Conservation (phyloP, 2,888 invertebrate species). For the Sthenelais limicola region DNA sequence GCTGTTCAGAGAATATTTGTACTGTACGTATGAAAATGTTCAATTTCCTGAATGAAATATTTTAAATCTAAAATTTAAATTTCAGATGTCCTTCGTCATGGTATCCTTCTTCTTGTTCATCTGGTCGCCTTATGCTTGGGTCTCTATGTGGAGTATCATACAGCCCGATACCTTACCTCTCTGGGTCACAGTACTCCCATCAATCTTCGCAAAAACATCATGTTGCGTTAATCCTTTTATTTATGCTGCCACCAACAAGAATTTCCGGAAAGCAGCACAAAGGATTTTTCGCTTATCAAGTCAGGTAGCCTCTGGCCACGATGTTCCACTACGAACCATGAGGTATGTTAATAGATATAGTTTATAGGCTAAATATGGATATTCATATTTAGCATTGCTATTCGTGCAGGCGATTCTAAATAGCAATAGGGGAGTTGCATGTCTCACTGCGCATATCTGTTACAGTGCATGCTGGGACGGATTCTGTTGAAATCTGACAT, state of each 20-base stretch:
- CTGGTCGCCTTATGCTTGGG: conserved; percentile 43
- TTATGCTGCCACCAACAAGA: conserved; percentile 24
- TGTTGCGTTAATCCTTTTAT: conserved; percentile 40
- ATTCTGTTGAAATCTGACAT: too few relatives aligned
- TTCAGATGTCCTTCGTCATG: conserved; percentile 41
- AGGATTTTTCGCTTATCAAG: background rate
- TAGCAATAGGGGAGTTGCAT: too few relatives aligned
- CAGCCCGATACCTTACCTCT: conserved; percentile 22
- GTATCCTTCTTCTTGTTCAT: conserved; percentile 24
- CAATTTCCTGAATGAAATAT: too few relatives aligned
- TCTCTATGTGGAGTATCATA: conserved; percentile 27
- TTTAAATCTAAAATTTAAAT: background rate
- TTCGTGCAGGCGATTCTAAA: background rate
- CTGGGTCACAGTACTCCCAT: conserved; percentile 39
- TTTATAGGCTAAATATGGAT: background rate
- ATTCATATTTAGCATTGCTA: background rate
- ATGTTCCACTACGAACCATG: background rate
- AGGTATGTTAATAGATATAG: background rate
- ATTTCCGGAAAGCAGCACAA: conserved; percentile 24
- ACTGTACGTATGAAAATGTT: background rate
- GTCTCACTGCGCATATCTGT: too few relatives aligned
- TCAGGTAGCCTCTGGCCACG: background rate
- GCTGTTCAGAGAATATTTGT: background rate
- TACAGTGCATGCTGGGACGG: too few relatives aligned
- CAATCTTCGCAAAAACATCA: conserved; percentile 41